These are phyloP conservation scores for Cosmopolites sordidus DNA, from an alignment of 2,888 invertebrate species.

Conservation along the genomic window DNA sequence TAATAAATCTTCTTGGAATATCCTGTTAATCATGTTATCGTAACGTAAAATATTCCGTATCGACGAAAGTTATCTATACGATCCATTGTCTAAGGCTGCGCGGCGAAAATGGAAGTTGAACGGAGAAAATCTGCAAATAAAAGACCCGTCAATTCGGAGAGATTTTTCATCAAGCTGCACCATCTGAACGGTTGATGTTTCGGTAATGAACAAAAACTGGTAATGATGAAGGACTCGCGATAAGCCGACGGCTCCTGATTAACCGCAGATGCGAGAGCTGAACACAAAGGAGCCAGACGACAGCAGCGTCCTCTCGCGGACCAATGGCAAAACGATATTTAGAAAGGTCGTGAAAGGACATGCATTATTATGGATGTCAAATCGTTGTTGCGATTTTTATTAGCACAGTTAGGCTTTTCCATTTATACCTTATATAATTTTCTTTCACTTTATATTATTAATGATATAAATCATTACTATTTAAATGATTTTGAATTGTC, in stretches of 20 bases:
- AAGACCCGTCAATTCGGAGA: constrained; percentile 49
- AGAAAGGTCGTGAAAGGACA: no score
- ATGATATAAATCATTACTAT: no score
- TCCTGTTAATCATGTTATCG: neutral
- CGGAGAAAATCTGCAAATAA: constrained; percentile 48
- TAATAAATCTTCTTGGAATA: no score
- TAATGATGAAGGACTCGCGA: constrained; percentile 47
- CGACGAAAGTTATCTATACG: constrained; percentile 6
- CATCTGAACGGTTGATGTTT: constrained; percentile 47
- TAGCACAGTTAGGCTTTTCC: no score
- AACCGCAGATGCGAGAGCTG: constrained; percentile 42
- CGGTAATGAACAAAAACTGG: constrained; percentile 49
- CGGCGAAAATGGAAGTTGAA: constrained; percentile 46
- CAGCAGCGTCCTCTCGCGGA: neutral
- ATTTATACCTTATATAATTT: no score
- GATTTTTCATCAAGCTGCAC: constrained; percentile 49
- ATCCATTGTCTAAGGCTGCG: constrained; percentile 37
- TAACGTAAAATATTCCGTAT: constrained; percentile 2
- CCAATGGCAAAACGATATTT: no score
- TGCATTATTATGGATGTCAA: no score
- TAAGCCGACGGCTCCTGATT: constrained; percentile 43
- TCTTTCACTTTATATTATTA: no score
- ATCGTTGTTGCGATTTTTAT: no score
- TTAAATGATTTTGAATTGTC: no score
- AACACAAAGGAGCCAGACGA: constrained; percentile 14